A percentile compares a stretch with the other conserved stretches of the same genome.
Conservation (phyloP, 1,140 invertebrate genomes). For the Adelges cooleyi region DNA sequence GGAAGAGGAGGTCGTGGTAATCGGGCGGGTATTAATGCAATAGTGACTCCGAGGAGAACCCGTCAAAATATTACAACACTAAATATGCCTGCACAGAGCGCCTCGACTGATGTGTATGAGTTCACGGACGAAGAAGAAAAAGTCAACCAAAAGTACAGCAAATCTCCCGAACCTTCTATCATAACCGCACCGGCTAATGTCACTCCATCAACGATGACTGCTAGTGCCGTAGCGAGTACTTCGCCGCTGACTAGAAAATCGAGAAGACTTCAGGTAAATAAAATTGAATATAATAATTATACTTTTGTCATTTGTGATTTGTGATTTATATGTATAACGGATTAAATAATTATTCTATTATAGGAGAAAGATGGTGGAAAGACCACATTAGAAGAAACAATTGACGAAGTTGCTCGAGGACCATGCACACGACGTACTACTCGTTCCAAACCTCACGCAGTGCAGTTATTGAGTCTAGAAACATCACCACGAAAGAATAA, state of each 20-base stretch:
- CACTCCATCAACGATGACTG: slow-evolving; percentile 38
- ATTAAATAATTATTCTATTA: not conserved
- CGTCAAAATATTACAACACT: slow-evolving; percentile 31
- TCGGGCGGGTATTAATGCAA: slow-evolving; percentile 35
- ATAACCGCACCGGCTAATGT: slow-evolving; percentile 35
- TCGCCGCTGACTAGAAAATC: slow-evolving; percentile 62
- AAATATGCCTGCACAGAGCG: slow-evolving; percentile 35
- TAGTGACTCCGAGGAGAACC: slow-evolving; percentile 42
- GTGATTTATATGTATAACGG: not conserved
- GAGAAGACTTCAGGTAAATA: slow-evolving; percentile 46
- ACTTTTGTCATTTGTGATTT: too few relatives aligned
- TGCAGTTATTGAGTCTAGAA: slow-evolving; percentile 15
- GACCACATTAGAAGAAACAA: slow-evolving; percentile 68
- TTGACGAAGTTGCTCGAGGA: slow-evolving; percentile 56
- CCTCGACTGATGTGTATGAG: slow-evolving; percentile 61
- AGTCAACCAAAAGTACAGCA: slow-evolving; percentile 33
- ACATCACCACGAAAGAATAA: slow-evolving; percentile 12
- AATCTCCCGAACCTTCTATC: slow-evolving; percentile 9
- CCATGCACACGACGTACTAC: slow-evolving; percentile 22
- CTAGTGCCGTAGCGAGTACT: slow-evolving; percentile 34
- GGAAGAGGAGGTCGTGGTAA: slow-evolving; percentile 35
- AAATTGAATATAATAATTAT: not conserved
- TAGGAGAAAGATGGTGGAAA: slow-evolving; percentile 60
- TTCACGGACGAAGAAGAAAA: slow-evolving; percentile 74
- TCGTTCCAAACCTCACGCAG: slow-evolving; percentile 1